Percentiles rank a stretch among this genome's conserved stretches.
These are phyloP conservation scores for Marmota monax DNA, from an alignment of 2,113 vertebrate genomes.

Conservation along the genomic window DNA sequence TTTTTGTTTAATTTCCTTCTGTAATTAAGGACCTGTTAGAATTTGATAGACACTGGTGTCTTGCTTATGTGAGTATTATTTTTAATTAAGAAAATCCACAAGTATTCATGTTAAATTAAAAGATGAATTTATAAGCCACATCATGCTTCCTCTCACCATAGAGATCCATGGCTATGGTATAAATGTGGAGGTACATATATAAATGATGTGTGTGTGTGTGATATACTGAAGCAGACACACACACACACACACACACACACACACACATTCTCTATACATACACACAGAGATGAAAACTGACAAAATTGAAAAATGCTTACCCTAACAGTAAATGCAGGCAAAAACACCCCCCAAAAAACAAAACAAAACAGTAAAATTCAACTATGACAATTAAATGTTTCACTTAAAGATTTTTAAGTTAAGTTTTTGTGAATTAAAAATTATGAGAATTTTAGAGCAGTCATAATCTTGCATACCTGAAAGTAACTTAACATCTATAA, in stretches of 20 bases:
- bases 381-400: not conserved
- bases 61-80: conserved; percentile 59
- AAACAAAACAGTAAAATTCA: not conserved
- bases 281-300: not conserved
- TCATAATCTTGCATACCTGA: not conserved
- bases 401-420: not conserved
- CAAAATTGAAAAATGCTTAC: not conserved
- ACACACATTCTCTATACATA: not conserved
- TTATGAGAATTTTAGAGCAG: not conserved
- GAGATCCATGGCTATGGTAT: not conserved
- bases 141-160: not conserved
- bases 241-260: not conserved
- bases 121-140: conserved; percentile 33
- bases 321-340: not conserved
- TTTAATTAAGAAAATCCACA: conserved; percentile 65
- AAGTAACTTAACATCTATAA: not conserved
- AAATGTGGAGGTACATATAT: not conserved
- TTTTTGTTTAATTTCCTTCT: conserved; percentile 82
- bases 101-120: conserved; percentile 34
- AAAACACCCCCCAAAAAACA: not conserved
- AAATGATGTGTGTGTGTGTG: not conserved
- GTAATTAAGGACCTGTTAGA: conserved; percentile 80
- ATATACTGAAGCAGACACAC: not conserved
- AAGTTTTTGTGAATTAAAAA: not conserved
- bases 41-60: conserved; percentile 47